Evolutionary conservation across 2,888 invertebrate genomes (phyloP).

Genomic region (Synanthedon vespiformis): DNA sequence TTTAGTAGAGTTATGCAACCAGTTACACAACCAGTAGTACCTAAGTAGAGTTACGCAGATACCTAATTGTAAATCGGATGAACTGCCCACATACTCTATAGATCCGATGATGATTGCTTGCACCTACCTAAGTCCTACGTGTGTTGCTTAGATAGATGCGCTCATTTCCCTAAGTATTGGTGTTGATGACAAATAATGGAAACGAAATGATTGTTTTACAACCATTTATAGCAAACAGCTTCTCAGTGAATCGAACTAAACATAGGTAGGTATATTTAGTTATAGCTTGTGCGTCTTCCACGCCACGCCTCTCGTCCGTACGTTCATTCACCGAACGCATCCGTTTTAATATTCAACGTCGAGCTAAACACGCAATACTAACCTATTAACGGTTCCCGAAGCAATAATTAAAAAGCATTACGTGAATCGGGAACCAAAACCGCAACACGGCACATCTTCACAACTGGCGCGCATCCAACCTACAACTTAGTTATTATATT

Average conservation of each 20-base stretch:
- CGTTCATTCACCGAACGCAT: conserved; percentile 30
- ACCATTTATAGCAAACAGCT: conserved; percentile 13
- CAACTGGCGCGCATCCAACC: conserved; percentile 61
- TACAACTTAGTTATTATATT: conserved; percentile 68
- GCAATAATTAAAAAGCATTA: conserved; percentile 56
- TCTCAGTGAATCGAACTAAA: conserved; percentile 16
- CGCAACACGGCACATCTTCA: conserved; percentile 43
- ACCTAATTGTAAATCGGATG: background rate
- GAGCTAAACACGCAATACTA: conserved; percentile 24
- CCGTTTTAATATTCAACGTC: conserved; percentile 28
- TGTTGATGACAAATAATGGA: too few species aligned
- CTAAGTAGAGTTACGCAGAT: too few species aligned
- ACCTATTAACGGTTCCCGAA: conserved; percentile 44
- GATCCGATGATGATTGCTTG: background rate
- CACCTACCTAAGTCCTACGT: too few species aligned
- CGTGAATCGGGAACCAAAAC: conserved; percentile 48
- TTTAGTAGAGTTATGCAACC: too few species aligned
- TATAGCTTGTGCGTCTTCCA: conserved; percentile 1
- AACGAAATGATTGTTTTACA: too few species aligned
- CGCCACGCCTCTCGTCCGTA: conserved; percentile 20
- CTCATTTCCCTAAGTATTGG: too few species aligned
- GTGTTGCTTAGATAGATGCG: too few species aligned
- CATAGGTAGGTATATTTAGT: too few species aligned
- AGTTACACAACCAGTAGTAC: too few species aligned
- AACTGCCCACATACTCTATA: background rate